phyloP scores from a whole-genome alignment of 2,797 vertebrate species.

The Sebastes flavidus region DNA sequence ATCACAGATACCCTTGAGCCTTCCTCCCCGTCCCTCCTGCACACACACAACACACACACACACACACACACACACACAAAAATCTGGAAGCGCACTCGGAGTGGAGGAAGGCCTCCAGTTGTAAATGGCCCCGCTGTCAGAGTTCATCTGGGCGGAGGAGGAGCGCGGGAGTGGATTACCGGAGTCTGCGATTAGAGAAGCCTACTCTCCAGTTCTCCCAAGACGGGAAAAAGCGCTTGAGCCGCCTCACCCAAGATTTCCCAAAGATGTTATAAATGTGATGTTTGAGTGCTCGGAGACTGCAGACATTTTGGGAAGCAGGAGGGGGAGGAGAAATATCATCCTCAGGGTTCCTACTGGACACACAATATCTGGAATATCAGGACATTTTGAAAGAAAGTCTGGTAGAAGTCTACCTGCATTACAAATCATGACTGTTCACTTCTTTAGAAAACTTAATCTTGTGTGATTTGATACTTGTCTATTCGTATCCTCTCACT shows the following conservation, averaged over 20 bases:
- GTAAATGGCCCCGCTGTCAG: conserved; percentile 66
- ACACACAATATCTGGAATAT: background rate
- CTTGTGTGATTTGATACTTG: background rate
- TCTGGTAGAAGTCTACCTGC: background rate
- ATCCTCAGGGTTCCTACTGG: background rate
- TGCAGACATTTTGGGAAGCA: background rate
- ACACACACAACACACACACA: background rate
- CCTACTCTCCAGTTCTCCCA: conserved; percentile 24
- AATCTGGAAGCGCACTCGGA: conserved; percentile 35
- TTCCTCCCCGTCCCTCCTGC: conserved; percentile 45
- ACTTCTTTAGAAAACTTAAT: no score
- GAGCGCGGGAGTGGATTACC: conserved; percentile 66
- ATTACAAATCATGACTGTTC: background rate
- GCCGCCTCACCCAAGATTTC: background rate
- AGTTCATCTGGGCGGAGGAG: conserved; percentile 62
- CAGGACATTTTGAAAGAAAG: background rate
- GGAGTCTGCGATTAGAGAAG: conserved; percentile 39
- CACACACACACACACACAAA: background rate
- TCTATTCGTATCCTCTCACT: background rate
- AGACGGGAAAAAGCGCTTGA: background rate
- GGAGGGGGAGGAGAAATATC: background rate
- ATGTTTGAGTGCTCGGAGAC: conserved; percentile 5
- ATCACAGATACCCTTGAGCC: conserved; percentile 80
- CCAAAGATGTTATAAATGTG: background rate
- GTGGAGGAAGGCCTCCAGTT: conserved; percentile 52